These are phyloP conservation scores for Astreopora myriophthalma DNA, from an alignment of 64 coral and sea anemone genomes.

Conservation along the genomic window DNA sequence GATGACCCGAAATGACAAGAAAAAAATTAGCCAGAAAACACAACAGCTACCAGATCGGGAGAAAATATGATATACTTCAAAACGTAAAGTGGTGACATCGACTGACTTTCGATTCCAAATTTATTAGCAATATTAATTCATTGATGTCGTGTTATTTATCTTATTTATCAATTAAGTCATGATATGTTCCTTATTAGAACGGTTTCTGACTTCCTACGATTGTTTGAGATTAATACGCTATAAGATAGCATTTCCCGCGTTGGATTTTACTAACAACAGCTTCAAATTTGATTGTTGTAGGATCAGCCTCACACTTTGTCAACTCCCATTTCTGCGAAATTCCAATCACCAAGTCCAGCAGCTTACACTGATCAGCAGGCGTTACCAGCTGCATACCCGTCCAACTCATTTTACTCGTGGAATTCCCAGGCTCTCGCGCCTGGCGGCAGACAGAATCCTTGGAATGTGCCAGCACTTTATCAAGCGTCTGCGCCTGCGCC, in stretches of 20 bases:
- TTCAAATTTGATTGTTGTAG: background rate
- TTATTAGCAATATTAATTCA: no score
- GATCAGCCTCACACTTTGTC: background rate
- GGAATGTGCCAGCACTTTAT: background rate
- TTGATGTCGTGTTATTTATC: no score
- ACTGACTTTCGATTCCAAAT: no score
- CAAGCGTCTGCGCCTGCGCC: background rate
- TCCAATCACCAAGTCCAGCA: background rate
- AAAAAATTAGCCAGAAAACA: background rate
- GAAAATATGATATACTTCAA: no score
- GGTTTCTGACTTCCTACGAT: no score
- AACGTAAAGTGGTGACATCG: no score
- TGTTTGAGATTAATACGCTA: no score
- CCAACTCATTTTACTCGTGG: background rate
- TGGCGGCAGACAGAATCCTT: background rate
- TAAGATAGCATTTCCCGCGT: no score
- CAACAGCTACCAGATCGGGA: background rate
- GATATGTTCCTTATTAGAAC: no score
- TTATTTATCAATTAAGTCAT: no score
- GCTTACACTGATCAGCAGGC: background rate
- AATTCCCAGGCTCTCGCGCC: background rate
- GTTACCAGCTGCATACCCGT: background rate
- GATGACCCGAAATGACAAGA: background rate
- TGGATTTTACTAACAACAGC: background rate
- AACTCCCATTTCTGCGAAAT: background rate